These are phyloP conservation scores for Ichneumoninae sp. DNA, from an alignment of 2,888 invertebrate species.

Conservation along the genomic window DNA sequence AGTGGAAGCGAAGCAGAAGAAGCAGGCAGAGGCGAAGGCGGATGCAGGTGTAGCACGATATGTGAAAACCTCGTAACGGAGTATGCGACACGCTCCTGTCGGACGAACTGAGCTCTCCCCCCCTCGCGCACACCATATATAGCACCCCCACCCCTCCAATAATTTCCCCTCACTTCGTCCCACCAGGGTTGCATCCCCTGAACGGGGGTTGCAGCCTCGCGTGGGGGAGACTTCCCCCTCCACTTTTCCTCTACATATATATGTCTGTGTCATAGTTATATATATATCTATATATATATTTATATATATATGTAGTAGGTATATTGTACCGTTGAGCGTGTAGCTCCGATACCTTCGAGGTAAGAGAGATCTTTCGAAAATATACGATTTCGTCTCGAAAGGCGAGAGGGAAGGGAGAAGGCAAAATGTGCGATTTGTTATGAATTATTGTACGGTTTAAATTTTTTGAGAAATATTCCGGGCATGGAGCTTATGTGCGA, in stretches of 20 bases:
- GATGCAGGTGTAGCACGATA: constrained; percentile 62
- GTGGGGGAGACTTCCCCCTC: constrained; percentile 74
- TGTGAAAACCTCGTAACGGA: constrained; percentile 73
- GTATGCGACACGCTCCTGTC: constrained; percentile 82
- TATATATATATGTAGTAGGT: not conserved
- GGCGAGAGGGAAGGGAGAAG: not conserved
- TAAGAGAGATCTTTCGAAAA: constrained; percentile 1
- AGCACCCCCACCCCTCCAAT: constrained; percentile 83
- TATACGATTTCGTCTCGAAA: not conserved
- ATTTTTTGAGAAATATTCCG: too few relatives aligned
- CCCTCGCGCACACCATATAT: constrained; percentile 82
- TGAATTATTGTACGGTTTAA: not conserved
- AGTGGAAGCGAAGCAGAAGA: constrained; percentile 31
- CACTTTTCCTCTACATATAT: not conserved
- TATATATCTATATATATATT: not conserved
- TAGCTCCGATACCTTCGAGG: not conserved
- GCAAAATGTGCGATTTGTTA: not conserved
- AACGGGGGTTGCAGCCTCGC: constrained; percentile 62
- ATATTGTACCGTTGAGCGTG: not conserved
- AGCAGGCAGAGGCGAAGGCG: constrained; percentile 30
- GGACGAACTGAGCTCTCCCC: constrained; percentile 84
- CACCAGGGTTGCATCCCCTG: constrained; percentile 75
- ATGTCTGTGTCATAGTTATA: not conserved
- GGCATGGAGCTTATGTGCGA: too few relatives aligned
- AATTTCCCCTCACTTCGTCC: constrained; percentile 74